Percentiles rank a stretch among this genome's conserved stretches.
phyloP scores from a whole-genome alignment of 92 coral and sea anemone species.

The Heteractis magnifica region DNA sequence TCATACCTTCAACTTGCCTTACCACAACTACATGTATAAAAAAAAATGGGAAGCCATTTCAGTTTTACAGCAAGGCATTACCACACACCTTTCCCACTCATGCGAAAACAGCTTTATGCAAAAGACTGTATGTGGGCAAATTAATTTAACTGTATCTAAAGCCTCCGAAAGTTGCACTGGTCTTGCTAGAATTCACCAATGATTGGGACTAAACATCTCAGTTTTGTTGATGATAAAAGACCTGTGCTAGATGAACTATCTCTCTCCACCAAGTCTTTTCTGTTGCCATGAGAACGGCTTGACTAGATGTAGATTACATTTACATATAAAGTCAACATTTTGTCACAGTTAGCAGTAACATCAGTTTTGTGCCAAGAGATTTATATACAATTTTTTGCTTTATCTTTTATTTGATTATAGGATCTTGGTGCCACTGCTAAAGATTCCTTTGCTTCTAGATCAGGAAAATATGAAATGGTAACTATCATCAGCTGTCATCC shows the following conservation, averaged over 20 bases:
- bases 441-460: constrained; percentile 86
- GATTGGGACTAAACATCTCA: constrained; percentile 15
- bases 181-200: not conserved
- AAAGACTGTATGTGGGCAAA: too few relatives aligned
- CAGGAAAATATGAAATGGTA: constrained; percentile 90
- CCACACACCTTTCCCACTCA: too few relatives aligned
- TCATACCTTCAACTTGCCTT: too few relatives aligned
- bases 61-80: too few relatives aligned
- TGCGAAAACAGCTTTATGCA: too few relatives aligned
- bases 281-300: constrained; percentile 59
- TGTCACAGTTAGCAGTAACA: too few relatives aligned
- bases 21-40: too few relatives aligned
- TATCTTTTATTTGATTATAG: constrained; percentile 23
- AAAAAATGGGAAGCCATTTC: too few relatives aligned
- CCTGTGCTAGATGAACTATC: constrained; percentile 57
- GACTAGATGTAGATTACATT: constrained; percentile 70
- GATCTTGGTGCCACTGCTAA: constrained; percentile 91
- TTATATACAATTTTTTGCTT: not conserved
- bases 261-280: constrained; percentile 87
- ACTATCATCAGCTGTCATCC: not conserved
- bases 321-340: not conserved
- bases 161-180: not conserved
- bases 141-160: not conserved
- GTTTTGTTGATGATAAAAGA: constrained; percentile 22
- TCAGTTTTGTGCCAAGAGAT: too few relatives aligned